Base-by-base conservation (phyloP, 2,113 vertebrate genomes). In the Proteles cristata region DNA sequence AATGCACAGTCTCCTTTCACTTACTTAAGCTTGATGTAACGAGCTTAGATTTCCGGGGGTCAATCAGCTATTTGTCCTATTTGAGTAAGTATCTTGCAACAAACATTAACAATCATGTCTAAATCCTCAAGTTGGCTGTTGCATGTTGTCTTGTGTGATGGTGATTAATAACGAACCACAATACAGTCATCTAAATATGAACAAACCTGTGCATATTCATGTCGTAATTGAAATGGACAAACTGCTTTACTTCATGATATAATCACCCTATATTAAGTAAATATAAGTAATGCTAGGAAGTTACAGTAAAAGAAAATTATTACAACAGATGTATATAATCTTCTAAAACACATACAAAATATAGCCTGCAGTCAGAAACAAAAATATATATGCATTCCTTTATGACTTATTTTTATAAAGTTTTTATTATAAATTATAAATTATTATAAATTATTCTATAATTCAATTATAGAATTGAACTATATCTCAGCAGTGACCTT, bases 271-370 rank as follows among this genome's bases (percentile, higher is more conserved):
- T 68, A 74, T 3, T 93, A 79, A 90, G n/a, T 88, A 94, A 82
- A 86, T 35, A 95, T 43, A 93, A 79, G 15, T 61, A 87, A 84
- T 45, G 8, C 48, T 61, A 88, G 28, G 63, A 96, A 84, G 58
- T 80, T 93, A 90, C 15, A 88, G 58, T 92, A 93, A 92, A 94
- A 96, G 63, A 94, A 93, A 86, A 93, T 74, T 86, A 9, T 68
- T 88, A 91, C 2, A 45, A n/a, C 79, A 53, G 5, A 21, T 69
- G 25, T 66, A 82, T 33, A 35, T 82, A 86, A 71, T 93, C 61
- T 82, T 88, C 55, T 88, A 83, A 94, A 77, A 73, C 39, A 92
- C 17, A 91, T 11, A 81, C 55, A 82, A 63, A 79, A 31, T 71
- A 69, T 45, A 84, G 11, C 50, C 17, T 14, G 31, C 55, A 88